Percentiles rank a stretch among this genome's conserved stretches.
Conservation (phyloP, 2,797 vertebrate species). For the Acanthis flammea region DNA sequence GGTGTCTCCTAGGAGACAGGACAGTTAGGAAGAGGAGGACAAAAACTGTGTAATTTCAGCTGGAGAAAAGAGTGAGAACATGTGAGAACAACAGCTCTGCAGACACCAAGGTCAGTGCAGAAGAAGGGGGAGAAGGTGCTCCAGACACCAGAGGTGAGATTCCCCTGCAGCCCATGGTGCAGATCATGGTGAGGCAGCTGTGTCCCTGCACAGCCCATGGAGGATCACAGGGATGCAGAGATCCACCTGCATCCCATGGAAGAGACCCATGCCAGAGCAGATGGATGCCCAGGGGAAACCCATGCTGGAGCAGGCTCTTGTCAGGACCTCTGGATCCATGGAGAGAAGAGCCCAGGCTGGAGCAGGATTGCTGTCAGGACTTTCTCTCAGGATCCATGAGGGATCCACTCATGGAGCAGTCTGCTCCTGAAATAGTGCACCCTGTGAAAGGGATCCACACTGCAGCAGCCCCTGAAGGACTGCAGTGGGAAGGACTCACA, state of each 20-base stretch:
- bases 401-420: accelerated
- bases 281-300: not conserved
- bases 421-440: not conserved
- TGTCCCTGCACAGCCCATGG: not conserved
- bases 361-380: not conserved
- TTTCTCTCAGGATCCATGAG: no score
- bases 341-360: not conserved
- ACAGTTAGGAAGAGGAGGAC: not conserved
- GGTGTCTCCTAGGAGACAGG: not conserved
- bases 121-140: accelerated
- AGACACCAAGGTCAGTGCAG: not conserved
- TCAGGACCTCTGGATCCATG: not conserved
- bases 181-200: not conserved
- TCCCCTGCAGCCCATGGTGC: not conserved
- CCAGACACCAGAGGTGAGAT: accelerated
- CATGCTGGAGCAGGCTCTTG: not conserved
- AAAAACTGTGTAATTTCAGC: not conserved
- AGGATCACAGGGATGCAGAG: not conserved
- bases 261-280: not conserved
- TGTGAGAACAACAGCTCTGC: not conserved
- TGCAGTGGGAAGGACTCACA: not conserved
- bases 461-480: not conserved
- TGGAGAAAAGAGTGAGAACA: not conserved
- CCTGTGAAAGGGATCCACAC: not conserved
- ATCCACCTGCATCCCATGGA: not conserved